A percentile compares a stretch with the other conserved stretches of the same genome.
Conservation (phyloP, 2,888 invertebrate genomes). For the Drosophila kuntzei region DNA sequence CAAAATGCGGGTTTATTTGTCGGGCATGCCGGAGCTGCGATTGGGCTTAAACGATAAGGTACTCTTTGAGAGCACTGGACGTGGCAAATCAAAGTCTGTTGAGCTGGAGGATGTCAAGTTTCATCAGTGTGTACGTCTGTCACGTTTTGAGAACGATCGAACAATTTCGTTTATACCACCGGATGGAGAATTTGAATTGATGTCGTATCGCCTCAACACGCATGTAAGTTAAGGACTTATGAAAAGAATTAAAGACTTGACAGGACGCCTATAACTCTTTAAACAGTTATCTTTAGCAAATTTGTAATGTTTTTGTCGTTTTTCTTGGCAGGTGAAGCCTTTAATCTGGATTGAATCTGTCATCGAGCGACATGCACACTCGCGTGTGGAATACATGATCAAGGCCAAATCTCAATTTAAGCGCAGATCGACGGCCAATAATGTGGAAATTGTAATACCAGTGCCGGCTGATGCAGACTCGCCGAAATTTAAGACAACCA, state of each 20-base stretch:
- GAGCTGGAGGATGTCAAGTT: constrained; percentile 99
- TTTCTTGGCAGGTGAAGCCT: constrained; percentile 89
- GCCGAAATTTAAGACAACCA: constrained; percentile 98
- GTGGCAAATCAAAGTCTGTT: constrained; percentile 98
- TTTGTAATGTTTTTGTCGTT: not conserved
- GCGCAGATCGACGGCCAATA: constrained; percentile 98
- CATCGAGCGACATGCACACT: constrained; percentile 98
- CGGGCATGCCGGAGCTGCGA: constrained; percentile 99
- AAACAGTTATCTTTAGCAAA: not conserved
- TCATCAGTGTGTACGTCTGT: constrained; percentile 98
- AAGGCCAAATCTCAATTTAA: constrained; percentile 99
- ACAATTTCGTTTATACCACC: constrained; percentile 99
- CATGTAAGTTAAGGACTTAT: constrained; percentile 88
- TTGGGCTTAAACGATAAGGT: constrained; percentile 99
- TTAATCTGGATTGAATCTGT: constrained; percentile 99
- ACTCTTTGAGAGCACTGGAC: constrained; percentile 97
- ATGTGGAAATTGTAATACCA: constrained; percentile 98
- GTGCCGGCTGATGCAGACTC: constrained; percentile 99
- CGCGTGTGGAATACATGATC: constrained; percentile 99
- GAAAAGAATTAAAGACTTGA: not conserved
- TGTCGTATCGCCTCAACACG: constrained; percentile 98
- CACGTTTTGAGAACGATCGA: constrained; percentile 98
- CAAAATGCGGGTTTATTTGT: constrained; percentile 99
- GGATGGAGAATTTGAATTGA: constrained; percentile 99
- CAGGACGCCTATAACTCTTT: not conserved